A percentile compares a stretch with the other conserved stretches of the same genome.
phyloP scores from a whole-genome alignment of 2,797 vertebrate genomes.

The Chelonia mydas region DNA sequence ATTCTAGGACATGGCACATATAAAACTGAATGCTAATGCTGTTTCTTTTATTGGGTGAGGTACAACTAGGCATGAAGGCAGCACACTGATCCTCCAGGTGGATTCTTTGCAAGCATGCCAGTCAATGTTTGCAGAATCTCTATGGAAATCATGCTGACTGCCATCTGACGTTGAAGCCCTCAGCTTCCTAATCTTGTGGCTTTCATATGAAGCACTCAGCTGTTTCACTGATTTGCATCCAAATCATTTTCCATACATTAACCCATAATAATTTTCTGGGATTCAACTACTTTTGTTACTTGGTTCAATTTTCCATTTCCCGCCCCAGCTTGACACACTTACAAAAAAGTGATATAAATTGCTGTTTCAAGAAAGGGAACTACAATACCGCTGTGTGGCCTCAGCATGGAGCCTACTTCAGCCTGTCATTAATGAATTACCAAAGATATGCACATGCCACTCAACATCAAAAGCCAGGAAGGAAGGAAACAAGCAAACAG shows the following conservation, averaged over 20 bases:
- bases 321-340: background rate
- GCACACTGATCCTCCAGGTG: constrained; percentile 24
- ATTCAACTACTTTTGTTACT: constrained; percentile 43
- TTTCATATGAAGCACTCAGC: constrained; percentile 53
- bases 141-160: constrained; percentile 33
- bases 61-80: background rate
- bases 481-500: background rate
- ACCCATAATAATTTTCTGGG: constrained; percentile 26
- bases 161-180: constrained; percentile 40
- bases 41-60: background rate
- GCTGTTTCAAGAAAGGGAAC: constrained; percentile 1
- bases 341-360: constrained; percentile 11
- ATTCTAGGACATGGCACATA: background rate
- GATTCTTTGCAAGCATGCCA: background rate
- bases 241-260: constrained; percentile 46
- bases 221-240: constrained; percentile 61
- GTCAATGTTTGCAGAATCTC: background rate
- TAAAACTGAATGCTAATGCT: background rate
- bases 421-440: constrained; percentile 45
- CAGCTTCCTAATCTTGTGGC: constrained; percentile 6
- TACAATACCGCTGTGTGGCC: constrained; percentile 3
- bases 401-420: background rate
- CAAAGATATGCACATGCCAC: constrained; percentile 16
- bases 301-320: background rate
- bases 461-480: constrained; percentile 30